These are phyloP conservation scores for Drosophila watanabei DNA, from an alignment of 1,140 invertebrate species.

Conservation along the genomic window DNA sequence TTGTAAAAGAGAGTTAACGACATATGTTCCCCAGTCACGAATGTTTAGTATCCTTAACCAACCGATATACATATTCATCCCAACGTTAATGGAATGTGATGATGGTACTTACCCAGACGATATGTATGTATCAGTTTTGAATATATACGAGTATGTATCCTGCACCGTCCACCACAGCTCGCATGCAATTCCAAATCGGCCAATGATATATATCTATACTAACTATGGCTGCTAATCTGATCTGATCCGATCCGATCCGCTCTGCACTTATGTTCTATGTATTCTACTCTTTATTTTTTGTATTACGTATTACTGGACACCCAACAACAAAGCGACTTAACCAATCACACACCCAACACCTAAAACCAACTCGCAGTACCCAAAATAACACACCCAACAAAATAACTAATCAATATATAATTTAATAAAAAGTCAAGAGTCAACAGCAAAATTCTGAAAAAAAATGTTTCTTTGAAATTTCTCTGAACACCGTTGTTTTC, in stretches of 20 bases:
- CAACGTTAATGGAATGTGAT: slow-evolving; percentile 52
- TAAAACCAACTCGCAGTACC: slow-evolving; percentile 33
- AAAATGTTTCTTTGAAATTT: slow-evolving; percentile 68
- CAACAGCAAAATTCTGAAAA: slow-evolving; percentile 59
- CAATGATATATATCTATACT: slow-evolving; percentile 37
- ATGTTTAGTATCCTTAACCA: slow-evolving; percentile 30
- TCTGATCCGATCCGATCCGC: slow-evolving; percentile 30
- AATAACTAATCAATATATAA: slow-evolving; percentile 46
- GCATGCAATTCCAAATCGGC: slow-evolving; percentile 42
- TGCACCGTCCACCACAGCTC: slow-evolving; percentile 43
- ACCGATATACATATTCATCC: slow-evolving; percentile 46
- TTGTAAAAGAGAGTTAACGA: slow-evolving; percentile 48
- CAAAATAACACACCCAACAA: slow-evolving; percentile 32
- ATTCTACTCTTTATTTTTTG: slow-evolving; percentile 32
- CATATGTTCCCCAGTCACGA: slow-evolving; percentile 20
- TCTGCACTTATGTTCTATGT: slow-evolving; percentile 40
- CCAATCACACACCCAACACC: slow-evolving; percentile 49
- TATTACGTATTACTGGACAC: slow-evolving; percentile 44
- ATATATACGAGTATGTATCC: slow-evolving; percentile 44
- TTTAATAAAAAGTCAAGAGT: slow-evolving; percentile 53
- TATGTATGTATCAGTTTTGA: slow-evolving; percentile 58
- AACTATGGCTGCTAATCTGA: slow-evolving; percentile 45
- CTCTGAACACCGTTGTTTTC: slow-evolving; percentile 59
- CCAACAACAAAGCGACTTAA: slow-evolving; percentile 48
- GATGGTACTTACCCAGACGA: slow-evolving; percentile 43